These are phyloP conservation scores for Camponotus vicinus DNA, from an alignment of 1,140 invertebrate genomes.

Conservation along the genomic window DNA sequence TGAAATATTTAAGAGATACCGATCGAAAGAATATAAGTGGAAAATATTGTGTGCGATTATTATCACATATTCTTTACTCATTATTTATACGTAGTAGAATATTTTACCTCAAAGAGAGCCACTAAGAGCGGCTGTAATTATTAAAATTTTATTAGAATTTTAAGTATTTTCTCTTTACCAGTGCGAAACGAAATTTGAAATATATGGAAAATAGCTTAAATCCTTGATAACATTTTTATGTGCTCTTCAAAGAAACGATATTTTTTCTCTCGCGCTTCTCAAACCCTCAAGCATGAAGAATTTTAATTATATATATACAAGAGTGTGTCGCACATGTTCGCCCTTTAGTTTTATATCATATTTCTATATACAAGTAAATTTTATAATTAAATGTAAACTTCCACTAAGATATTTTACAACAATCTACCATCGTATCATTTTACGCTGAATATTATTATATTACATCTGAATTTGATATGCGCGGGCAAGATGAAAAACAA, in stretches of 20 bases:
- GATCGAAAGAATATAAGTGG: constrained; percentile 3
- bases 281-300: not conserved
- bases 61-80: not conserved
- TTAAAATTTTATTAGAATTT: constrained; percentile 26
- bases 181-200: not conserved
- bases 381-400: not conserved
- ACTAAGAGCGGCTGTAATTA: not conserved
- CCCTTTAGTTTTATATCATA: not conserved
- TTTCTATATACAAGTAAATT: not conserved
- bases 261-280: constrained; percentile 5
- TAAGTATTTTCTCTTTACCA: not conserved
- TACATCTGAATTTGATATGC: too few relatives aligned
- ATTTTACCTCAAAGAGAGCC: not conserved
- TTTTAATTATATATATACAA: constrained; percentile 17
- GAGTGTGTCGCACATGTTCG: not conserved
- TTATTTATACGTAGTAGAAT: not conserved
- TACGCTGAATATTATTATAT: too few relatives aligned
- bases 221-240: constrained; percentile 12
- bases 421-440: not conserved
- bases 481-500: not conserved
- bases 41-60: not conserved
- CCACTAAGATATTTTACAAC: not conserved
- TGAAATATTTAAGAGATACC: constrained; percentile 26
- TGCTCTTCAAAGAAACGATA: constrained; percentile 14
- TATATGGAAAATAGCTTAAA: constrained; percentile 2